Evolutionary conservation across 1,140 invertebrate genomes (phyloP), one percentile per base, ranked within the genome.

Genomic region (Leptoteleia sp.): DNA sequence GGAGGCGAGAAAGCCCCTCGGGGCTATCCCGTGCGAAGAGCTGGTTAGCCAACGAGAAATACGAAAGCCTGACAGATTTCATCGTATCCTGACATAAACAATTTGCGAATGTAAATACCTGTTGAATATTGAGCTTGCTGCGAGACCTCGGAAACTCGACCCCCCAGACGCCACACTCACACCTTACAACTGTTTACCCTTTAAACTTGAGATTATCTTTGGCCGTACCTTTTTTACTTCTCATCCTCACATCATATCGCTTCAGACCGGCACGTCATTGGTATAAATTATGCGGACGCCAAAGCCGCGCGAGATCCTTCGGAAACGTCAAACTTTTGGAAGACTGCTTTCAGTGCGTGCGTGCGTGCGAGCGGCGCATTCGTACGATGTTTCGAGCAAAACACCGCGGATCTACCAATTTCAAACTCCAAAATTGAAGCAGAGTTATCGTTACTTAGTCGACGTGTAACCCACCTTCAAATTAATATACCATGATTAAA

Each of bases 41-140:
- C 79, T 79, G 81, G 77, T 82, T 82, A 82, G 81, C 59, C 79
- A 65, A 54, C 57, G 72, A 76, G 77, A 75, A 57, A 27, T 80
- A 59, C 45, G 83, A 84, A 80, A 85, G 64, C 77, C 76, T 88
- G 87, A 88, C 86, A 88, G 85, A 85, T 88, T 88, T 88, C 87
- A 88, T 87, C 85, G 82, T 82, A 82, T 81, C 64, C 83, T 87
- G 87, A 88, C 87, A 85, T 88, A 88, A 88, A 88, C 87, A 88
- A 88, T 88, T 88, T 88, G 81, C 86, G 84, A 88, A 88, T 87
- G 86, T 87, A 88, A 88, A 88, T 88, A 88, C 80, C 86, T 85
- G 85, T 86, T 87, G 83, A 87, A 88, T 86, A 87, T 86, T 85
- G 85, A 85, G 81, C 81, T 72, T 35, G 76, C 65, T 75, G 78